Evolutionary conservation across 2,113 vertebrate species (phyloP).

Genomic region (Zosterops borbonicus): DNA sequence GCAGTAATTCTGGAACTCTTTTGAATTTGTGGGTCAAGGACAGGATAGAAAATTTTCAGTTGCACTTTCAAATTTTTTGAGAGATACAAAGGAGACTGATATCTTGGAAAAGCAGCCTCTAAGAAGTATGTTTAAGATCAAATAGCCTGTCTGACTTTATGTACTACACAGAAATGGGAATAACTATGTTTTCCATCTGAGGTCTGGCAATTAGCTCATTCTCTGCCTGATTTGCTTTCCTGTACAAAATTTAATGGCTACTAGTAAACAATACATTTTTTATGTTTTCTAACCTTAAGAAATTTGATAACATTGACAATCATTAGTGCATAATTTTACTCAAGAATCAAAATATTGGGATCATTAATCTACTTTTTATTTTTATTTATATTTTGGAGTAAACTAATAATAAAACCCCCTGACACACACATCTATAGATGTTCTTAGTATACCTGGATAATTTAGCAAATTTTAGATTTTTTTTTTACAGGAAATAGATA

Average conservation of each 20-base stretch:
- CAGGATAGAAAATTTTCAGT: not conserved
- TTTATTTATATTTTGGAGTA: conserved; percentile 11
- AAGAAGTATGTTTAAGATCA: not conserved
- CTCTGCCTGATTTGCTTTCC: not conserved
- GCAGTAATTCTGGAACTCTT: not conserved
- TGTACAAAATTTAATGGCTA: not conserved
- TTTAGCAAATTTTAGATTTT: not conserved
- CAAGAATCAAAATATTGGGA: conserved; percentile 7
- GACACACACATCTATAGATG: conserved; percentile 11
- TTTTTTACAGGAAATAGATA: not conserved
- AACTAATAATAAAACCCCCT: not conserved
- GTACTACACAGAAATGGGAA: not conserved
- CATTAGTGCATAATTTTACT: conserved; percentile 20
- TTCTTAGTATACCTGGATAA: not conserved
- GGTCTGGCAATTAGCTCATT: not conserved
- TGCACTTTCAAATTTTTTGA: not conserved
- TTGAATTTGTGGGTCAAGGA: not conserved
- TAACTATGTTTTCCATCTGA: not conserved
- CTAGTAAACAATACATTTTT: not conserved
- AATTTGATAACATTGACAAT: not conserved
- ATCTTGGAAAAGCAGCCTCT: not conserved
- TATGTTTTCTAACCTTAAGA: conserved; percentile 12
- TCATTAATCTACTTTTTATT: not conserved
- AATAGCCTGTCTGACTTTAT: not conserved
- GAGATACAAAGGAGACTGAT: not conserved